Conservation (phyloP, 2,888 invertebrate genomes). For the Autographa gamma region DNA sequence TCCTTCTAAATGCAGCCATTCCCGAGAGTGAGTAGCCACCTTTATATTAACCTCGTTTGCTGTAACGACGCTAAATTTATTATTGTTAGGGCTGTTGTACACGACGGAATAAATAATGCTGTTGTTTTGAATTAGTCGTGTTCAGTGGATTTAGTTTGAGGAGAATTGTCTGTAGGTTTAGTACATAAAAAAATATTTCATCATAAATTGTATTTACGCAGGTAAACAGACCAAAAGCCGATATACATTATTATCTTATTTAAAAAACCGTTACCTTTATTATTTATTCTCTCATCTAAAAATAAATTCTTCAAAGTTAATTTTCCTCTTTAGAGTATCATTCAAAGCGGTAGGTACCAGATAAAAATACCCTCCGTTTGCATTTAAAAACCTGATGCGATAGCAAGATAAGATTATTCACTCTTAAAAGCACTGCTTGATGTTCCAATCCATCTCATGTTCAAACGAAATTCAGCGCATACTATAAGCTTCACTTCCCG, state of each 20-base stretch:
- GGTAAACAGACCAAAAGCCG: no score
- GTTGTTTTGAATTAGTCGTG: slow-evolving; percentile 22
- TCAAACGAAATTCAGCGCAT: not conserved
- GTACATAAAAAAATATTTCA: not conserved
- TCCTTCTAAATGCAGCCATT: slow-evolving; percentile 66
- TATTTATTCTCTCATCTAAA: not conserved
- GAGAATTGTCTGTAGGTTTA: not conserved
- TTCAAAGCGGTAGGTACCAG: not conserved
- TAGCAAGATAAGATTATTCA: not conserved
- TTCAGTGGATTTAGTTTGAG: slow-evolving; percentile 9
- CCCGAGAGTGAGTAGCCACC: slow-evolving; percentile 68
- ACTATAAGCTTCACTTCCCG: no score
- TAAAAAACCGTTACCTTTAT: not conserved
- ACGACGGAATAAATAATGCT: slow-evolving; percentile 30
- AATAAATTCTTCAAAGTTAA: not conserved
- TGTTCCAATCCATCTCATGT: not conserved
- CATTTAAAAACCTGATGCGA: not conserved
- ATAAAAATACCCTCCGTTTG: not conserved
- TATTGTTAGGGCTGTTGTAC: slow-evolving; percentile 57
- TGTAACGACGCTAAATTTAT: slow-evolving; percentile 71
- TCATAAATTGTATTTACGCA: no score
- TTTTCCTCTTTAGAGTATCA: not conserved
- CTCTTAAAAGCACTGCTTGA: not conserved
- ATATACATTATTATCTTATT: no score
- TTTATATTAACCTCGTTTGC: slow-evolving; percentile 73